Percentiles rank a stretch among this genome's conserved stretches.
Conservation (phyloP, 2,797 vertebrate genomes). For the Labeo calbasu region DNA sequence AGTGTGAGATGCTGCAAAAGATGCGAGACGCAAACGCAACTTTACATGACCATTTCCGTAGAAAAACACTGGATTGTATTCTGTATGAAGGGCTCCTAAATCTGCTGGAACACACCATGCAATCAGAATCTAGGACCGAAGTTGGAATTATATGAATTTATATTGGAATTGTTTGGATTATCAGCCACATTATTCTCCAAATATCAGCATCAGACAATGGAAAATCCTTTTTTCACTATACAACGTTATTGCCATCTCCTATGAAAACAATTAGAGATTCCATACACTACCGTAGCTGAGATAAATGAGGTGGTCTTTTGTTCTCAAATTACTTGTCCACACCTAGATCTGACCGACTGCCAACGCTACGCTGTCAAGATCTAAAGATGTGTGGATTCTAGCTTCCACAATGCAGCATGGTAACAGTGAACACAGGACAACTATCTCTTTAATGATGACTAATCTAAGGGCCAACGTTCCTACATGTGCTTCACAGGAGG, state of each 20-base stretch:
- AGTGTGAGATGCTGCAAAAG: too few relatives aligned
- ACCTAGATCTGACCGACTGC: background rate
- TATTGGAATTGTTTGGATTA: background rate
- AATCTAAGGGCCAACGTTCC: conserved; percentile 42
- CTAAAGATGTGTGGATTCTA: background rate
- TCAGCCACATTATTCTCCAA: background rate
- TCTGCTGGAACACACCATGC: background rate
- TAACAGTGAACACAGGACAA: conserved; percentile 33
- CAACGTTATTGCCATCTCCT: background rate
- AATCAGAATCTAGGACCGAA: background rate
- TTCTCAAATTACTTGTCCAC: background rate
- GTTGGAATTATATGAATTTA: background rate
- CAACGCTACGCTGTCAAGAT: background rate
- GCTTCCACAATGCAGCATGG: conserved; percentile 13
- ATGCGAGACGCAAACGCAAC: too few relatives aligned
- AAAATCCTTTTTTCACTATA: background rate
- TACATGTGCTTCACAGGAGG: conserved; percentile 37
- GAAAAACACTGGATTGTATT: too few relatives aligned
- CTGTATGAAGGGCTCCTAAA: background rate
- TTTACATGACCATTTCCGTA: too few relatives aligned
- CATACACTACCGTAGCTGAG: background rate
- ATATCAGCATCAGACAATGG: background rate
- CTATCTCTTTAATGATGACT: conserved; percentile 53
- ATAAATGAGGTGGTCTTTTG: background rate
- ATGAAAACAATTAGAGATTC: background rate